These are phyloP conservation scores for Caenorhabditis macrosperma DNA, from an alignment of 2,888 invertebrate genomes.

Conservation along the genomic window DNA sequence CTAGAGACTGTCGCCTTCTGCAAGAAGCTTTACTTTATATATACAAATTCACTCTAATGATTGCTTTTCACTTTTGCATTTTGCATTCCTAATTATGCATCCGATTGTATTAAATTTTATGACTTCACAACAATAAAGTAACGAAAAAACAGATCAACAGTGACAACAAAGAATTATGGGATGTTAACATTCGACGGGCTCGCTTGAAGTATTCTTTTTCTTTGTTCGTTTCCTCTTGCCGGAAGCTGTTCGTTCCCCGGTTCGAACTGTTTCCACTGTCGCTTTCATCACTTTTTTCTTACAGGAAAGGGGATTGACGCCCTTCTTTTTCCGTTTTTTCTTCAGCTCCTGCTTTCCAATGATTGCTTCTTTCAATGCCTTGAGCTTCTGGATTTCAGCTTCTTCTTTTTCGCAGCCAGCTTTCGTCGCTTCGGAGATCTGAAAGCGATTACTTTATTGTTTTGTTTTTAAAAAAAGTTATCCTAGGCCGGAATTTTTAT, in stretches of 20 bases:
- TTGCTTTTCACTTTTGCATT: slow-evolving; percentile 4
- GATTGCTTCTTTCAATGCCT: slow-evolving; percentile 50
- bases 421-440: slow-evolving; percentile 59
- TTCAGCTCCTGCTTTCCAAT: slow-evolving; percentile 19
- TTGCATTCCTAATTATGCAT: neutral
- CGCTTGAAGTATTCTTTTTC: slow-evolving; percentile 34
- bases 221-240: slow-evolving; percentile 62
- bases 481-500: no score
- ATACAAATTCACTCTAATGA: neutral
- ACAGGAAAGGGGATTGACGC: slow-evolving; percentile 78
- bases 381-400: slow-evolving; percentile 59
- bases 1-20: slow-evolving; percentile 5
- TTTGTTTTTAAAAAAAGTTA: no score
- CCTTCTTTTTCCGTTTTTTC: slow-evolving; percentile 65
- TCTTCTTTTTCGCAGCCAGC: slow-evolving; percentile 24
- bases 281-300: slow-evolving; percentile 75
- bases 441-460: no score
- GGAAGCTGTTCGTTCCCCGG: slow-evolving; percentile 55
- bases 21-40: slow-evolving; percentile 20
- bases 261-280: slow-evolving; percentile 18
- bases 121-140: neutral
- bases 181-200: neutral
- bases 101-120: neutral
- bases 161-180: neutral
- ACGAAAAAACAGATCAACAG: slow-evolving; percentile 12